These are phyloP conservation scores for Zaprionus nigranus DNA, from an alignment of 1,140 invertebrate genomes.

Conservation along the genomic window DNA sequence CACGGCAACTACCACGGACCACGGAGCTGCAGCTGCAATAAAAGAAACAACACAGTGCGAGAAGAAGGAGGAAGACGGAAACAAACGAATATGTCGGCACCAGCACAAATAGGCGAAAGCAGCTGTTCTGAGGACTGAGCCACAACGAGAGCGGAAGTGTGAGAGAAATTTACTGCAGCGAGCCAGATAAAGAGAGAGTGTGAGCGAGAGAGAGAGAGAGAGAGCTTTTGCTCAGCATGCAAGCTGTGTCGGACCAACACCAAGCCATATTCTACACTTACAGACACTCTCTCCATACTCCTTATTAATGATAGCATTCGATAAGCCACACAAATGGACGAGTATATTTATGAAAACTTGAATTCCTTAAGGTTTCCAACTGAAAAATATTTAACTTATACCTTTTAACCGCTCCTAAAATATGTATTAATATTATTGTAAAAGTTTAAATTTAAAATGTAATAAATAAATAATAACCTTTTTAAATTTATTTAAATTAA, in stretches of 20 bases:
- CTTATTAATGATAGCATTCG: not conserved
- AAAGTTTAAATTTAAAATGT: no score
- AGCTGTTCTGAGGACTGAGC: conserved; percentile 48
- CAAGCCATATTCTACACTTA: no score
- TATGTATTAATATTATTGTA: no score
- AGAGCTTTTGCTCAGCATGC: conserved; percentile 45
- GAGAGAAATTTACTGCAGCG: not conserved
- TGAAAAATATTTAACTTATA: no score
- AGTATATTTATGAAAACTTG: no score
- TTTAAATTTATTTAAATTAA: no score
- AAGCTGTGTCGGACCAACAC: not conserved
- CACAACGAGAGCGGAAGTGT: not conserved
- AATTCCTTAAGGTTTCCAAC: no score
- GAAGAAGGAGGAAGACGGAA: conserved; percentile 2
- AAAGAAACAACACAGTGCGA: conserved; percentile 29
- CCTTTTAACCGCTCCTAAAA: no score
- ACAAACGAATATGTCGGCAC: conserved; percentile 1
- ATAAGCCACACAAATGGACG: not conserved
- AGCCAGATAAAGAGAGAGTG: conserved; percentile 13
- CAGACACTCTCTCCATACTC: not conserved
- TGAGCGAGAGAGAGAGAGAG: not conserved
- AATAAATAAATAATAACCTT: no score
- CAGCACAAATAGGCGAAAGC: conserved; percentile 42
- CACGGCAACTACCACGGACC: not conserved
- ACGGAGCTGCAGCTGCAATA: conserved; percentile 36